These are phyloP conservation scores for Lagocephalus sceleratus DNA, from an alignment of 2,797 vertebrate species.

Conservation along the genomic window DNA sequence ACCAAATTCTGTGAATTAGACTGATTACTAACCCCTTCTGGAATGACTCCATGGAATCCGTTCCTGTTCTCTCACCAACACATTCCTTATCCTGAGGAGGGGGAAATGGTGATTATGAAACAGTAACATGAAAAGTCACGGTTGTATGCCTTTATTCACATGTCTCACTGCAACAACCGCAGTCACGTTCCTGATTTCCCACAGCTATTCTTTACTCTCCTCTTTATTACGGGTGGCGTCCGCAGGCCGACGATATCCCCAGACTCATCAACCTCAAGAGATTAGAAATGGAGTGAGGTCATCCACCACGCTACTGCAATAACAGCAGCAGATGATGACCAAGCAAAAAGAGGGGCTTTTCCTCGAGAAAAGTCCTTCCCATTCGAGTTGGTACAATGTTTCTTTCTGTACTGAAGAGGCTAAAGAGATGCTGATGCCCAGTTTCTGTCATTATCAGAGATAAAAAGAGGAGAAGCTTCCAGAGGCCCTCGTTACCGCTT, in stretches of 20 bases:
- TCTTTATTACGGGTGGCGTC: too few species aligned
- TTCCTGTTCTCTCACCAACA: conserved; percentile 63
- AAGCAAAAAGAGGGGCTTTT: too few species aligned
- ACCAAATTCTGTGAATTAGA: neutral
- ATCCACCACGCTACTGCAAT: too few species aligned
- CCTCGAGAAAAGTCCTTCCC: neutral
- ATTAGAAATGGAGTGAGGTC: too few species aligned
- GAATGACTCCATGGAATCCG: conserved; percentile 72
- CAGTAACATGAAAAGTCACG: too few species aligned
- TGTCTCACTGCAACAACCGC: too few species aligned
- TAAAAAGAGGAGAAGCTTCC: neutral
- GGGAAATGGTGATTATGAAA: neutral
- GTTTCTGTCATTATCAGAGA: neutral
- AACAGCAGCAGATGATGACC: too few species aligned
- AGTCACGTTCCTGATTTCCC: too few species aligned
- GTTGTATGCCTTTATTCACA: too few species aligned
- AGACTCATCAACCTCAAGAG: too few species aligned
- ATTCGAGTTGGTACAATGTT: neutral
- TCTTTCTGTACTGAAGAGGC: neutral
- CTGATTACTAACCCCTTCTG: conserved; percentile 72
- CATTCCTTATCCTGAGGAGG: conserved; percentile 67
- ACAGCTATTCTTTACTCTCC: too few species aligned
- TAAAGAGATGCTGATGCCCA: neutral
- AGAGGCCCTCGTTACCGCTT: neutral
- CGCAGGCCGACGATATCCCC: too few species aligned